Conservation (phyloP, 2,888 invertebrate genomes). For the Stomorhina lunata region DNA sequence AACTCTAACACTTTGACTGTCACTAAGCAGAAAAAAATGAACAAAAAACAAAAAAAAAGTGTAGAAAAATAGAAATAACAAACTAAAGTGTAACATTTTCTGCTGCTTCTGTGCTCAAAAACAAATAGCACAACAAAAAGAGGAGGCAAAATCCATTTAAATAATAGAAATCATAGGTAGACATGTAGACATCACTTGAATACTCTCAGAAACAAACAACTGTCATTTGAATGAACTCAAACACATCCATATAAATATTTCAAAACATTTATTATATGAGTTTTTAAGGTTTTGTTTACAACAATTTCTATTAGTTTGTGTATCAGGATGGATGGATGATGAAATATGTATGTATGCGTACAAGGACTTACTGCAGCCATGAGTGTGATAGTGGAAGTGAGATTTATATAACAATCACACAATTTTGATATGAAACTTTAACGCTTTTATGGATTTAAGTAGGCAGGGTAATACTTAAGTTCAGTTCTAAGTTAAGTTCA, state of each 20-base stretch:
- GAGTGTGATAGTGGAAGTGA: constrained; percentile 11
- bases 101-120: not conserved
- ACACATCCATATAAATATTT: constrained; percentile 27
- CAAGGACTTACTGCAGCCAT: not conserved
- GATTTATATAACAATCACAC: constrained; percentile 40
- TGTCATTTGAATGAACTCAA: not conserved
- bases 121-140: not conserved
- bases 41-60: not conserved
- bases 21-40: constrained; percentile 13
- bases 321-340: constrained; percentile 29
- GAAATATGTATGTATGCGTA: not conserved
- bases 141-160: not conserved
- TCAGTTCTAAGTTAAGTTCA: too few species aligned
- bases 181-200: not conserved
- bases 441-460: not conserved
- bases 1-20: constrained; percentile 34
- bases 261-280: constrained; percentile 50
- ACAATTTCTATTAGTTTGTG: constrained; percentile 20
- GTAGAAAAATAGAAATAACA: not conserved
- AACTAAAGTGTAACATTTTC: constrained; percentile 35
- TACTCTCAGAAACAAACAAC: not conserved
- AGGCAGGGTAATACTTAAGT: not conserved
- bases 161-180: constrained; percentile 50
- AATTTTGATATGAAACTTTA: not conserved
- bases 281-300: constrained; percentile 67